These are phyloP conservation scores for Agrenia bidenticulata DNA, from an alignment of 2,888 invertebrate genomes.

Conservation along the genomic window DNA sequence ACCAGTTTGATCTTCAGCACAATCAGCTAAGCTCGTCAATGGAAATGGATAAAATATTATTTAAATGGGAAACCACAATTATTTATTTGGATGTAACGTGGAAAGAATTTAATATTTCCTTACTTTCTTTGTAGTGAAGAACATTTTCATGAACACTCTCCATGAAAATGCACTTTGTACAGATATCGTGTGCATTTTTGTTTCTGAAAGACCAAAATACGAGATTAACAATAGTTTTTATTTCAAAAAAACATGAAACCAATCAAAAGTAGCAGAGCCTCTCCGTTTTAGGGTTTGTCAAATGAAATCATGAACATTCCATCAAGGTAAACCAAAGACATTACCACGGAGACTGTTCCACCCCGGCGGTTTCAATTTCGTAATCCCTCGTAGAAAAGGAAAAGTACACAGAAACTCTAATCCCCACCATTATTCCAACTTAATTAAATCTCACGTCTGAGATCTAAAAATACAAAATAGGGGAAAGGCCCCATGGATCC, in stretches of 20 bases:
- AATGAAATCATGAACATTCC: no score
- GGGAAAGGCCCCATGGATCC: not conserved
- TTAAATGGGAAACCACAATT: no score
- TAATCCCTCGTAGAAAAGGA: not conserved
- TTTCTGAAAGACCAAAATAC: constrained; percentile 12
- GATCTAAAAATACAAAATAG: not conserved
- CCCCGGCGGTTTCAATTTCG: not conserved
- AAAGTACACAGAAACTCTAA: not conserved
- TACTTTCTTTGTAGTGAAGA: constrained; percentile 25
- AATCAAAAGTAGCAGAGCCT: no score
- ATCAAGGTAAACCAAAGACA: not conserved
- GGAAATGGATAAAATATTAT: not conserved
- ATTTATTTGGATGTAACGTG: no score
- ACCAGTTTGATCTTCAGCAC: constrained; percentile 4
- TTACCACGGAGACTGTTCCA: no score
- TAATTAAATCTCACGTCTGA: constrained; percentile 5
- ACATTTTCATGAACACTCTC: constrained; percentile 17
- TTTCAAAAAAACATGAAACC: no score
- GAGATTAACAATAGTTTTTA: no score
- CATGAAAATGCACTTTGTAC: constrained; percentile 20
- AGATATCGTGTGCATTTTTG: no score
- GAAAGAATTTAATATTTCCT: no score
- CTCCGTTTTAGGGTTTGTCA: no score
- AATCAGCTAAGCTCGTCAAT: constrained; percentile 7
- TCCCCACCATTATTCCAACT: not conserved